These are phyloP conservation scores for Drosophila asahinai DNA, from an alignment of 1,140 invertebrate genomes.

Conservation along the genomic window DNA sequence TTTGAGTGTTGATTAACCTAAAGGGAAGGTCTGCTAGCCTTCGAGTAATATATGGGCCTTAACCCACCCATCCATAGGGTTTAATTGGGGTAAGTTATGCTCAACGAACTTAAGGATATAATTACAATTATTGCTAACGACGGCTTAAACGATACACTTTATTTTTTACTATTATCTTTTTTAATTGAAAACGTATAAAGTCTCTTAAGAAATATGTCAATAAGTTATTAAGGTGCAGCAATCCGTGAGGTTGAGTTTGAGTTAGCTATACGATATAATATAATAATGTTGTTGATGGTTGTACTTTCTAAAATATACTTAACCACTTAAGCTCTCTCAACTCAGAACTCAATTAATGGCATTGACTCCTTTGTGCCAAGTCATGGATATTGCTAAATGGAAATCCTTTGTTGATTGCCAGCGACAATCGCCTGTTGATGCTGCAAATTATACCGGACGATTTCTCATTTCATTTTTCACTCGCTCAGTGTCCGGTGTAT, in stretches of 20 bases:
- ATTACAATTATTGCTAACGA: too few relatives aligned
- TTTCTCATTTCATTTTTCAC: constrained; percentile 71
- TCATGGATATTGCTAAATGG: constrained; percentile 21
- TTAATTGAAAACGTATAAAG: not conserved
- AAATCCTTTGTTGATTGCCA: constrained; percentile 25
- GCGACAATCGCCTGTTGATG: constrained; percentile 71
- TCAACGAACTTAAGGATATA: too few relatives aligned
- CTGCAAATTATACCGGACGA: constrained; percentile 74
- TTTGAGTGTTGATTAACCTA: not conserved
- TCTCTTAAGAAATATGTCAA: not conserved
- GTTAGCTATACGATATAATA: not conserved
- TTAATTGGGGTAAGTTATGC: not conserved
- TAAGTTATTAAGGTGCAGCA: too few relatives aligned
- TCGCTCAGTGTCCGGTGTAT: constrained; percentile 38
- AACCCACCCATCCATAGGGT: not conserved
- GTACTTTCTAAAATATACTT: not conserved
- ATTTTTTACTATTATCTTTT: too few relatives aligned
- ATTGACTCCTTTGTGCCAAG: constrained; percentile 27
- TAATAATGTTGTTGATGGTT: not conserved
- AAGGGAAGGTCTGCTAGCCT: not conserved
- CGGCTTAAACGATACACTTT: too few relatives aligned
- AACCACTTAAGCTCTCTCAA: not conserved
- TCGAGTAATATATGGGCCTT: too few relatives aligned
- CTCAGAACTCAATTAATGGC: constrained; percentile 7
- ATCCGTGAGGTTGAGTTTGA: too few relatives aligned